phyloP scores from a whole-genome alignment of 1,140 invertebrate species.

The Nylanderia fulva region DNA sequence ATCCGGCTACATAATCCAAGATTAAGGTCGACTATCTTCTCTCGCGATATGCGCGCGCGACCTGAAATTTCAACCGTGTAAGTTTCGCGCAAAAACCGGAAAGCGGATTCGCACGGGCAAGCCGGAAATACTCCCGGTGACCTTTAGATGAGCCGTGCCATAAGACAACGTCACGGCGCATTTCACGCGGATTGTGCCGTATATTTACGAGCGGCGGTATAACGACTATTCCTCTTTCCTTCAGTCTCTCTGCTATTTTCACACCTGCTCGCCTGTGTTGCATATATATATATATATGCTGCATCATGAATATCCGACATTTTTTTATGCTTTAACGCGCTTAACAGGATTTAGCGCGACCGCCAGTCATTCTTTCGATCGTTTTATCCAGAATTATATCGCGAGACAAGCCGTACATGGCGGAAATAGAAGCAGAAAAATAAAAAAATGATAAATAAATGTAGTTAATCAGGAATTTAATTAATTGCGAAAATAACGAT shows the following conservation, averaged over 20 bases:
- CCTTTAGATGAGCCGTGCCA: neutral
- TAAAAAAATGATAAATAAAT: neutral
- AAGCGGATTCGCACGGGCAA: slow-evolving; percentile 30
- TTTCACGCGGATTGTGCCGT: slow-evolving; percentile 34
- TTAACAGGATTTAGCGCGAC: slow-evolving; percentile 1
- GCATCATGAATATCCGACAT: slow-evolving; percentile 5
- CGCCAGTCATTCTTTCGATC: neutral
- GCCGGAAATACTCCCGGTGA: neutral
- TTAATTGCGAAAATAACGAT: neutral
- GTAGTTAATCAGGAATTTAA: neutral
- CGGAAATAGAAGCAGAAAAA: neutral
- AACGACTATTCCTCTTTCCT: slow-evolving; percentile 19
- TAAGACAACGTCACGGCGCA: slow-evolving; percentile 17
- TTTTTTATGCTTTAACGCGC: slow-evolving; percentile 20
- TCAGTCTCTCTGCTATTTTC: neutral
- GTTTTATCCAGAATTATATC: neutral
- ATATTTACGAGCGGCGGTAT: slow-evolving; percentile 24
- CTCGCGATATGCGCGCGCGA: neutral
- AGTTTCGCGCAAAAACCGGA: slow-evolving; percentile 28
- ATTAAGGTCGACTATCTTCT: neutral
- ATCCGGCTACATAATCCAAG: neutral
- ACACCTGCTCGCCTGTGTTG: neutral
- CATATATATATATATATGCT: neutral
- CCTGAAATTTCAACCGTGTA: neutral
- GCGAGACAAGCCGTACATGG: neutral